phyloP scores from a whole-genome alignment of 2,797 vertebrate genomes.

The Heliangelus exortis region DNA sequence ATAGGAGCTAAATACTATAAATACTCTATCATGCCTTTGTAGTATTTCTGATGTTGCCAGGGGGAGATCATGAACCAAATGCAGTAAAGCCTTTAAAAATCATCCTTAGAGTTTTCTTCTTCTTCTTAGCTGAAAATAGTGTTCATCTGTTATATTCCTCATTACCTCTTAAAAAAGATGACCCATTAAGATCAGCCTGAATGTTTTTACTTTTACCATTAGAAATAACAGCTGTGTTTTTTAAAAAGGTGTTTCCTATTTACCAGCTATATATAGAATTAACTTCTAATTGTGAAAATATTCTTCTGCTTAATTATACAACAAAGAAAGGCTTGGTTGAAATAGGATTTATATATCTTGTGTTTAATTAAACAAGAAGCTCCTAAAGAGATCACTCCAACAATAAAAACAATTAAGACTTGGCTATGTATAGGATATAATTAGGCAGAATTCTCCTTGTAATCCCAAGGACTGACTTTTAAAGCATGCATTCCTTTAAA shows the following conservation, averaged over 20 bases:
- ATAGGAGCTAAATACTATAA: neutral
- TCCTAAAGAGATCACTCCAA: slow-evolving; percentile 76
- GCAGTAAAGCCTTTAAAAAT: neutral
- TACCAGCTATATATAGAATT: neutral
- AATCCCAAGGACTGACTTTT: slow-evolving; percentile 52
- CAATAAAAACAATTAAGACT: slow-evolving; percentile 78
- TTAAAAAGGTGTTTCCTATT: slow-evolving; percentile 13
- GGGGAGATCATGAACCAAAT: slow-evolving; percentile 2
- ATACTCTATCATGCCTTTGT: neutral
- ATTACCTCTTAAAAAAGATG: neutral
- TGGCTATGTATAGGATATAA: slow-evolving; percentile 61
- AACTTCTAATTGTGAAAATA: slow-evolving; percentile 46
- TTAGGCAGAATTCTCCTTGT: slow-evolving; percentile 62
- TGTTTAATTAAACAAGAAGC: slow-evolving; percentile 77
- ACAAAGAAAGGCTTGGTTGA: slow-evolving; percentile 57
- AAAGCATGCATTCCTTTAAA: slow-evolving; percentile 33
- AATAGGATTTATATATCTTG: slow-evolving; percentile 67
- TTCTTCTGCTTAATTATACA: slow-evolving; percentile 70
- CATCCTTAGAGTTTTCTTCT: neutral
- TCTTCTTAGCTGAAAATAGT: neutral
- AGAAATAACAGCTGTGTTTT: neutral
- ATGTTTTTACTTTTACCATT: slow-evolving; percentile 14
- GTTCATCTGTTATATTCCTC: neutral
- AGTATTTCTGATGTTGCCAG: slow-evolving; percentile 25
- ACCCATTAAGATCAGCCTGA: neutral